Evolutionary conservation across 2,113 vertebrate genomes (phyloP), one percentile per base, ranked within the genome.

Genomic region (Elgaria multicarinata): DNA sequence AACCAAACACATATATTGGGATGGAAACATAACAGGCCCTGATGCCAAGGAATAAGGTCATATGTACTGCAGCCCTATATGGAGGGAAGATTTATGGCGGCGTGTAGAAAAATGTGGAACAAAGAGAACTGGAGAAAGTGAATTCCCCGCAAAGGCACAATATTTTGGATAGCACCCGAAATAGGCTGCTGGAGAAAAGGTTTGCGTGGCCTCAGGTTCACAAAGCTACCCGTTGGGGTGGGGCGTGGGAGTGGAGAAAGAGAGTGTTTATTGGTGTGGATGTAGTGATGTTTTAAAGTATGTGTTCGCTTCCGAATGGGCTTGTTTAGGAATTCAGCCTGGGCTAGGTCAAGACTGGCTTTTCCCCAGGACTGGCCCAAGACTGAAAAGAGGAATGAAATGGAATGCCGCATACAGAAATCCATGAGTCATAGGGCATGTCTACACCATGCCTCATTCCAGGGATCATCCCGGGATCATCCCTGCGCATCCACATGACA

Each of bases 31-130:
- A 87, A 81, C 84, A 64, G 87, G 64, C 83, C 55, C 58, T n/a
- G 74, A 90, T 96, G 94, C 96, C 94, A 94, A 93, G 90, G 93
- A 92, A 36, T 50, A 64, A 90, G 88, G 90, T 91, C 92, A 80
- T 82, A 89, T 39, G 87, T 90, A 53, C 89, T 18, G n/a, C 83
- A 92, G 87, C 84, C n/a, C 86, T 86, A 91, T 85, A 91, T 10
- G 89, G 93, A 18, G 10, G 33, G 0, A 69, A 87, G 90, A 94
- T 39, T 87, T 83, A 50, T n/a, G 69, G 89, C 91, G 83, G 67
- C 0, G n/a, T 91, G 89, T 6, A 86, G 90, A 83, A 82, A 86
- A 91, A 87, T 55, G 24, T 76, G 75, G 76, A 89, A 14, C 8
- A 83, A 92, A 79, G 2, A 3, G 46, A 46, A 90, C 55, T 67